Evolutionary conservation across 2,113 vertebrate genomes (phyloP).

Genomic region (Bucco capensis): DNA sequence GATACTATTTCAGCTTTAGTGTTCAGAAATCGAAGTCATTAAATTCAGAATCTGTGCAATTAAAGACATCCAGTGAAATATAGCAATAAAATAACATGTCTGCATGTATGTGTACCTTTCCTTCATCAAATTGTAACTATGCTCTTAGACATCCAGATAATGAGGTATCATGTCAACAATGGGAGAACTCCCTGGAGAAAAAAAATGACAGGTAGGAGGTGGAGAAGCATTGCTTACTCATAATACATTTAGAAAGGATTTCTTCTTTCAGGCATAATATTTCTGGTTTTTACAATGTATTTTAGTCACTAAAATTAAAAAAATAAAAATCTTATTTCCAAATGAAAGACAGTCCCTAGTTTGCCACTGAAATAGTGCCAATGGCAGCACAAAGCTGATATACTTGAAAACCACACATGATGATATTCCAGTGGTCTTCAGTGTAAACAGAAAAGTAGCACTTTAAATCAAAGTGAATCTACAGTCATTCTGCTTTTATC

Average conservation of each 20-base stretch:
- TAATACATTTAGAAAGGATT: background rate
- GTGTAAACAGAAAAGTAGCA: background rate
- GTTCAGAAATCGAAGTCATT: background rate
- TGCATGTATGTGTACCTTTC: background rate
- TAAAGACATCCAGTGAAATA: background rate
- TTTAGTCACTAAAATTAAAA: background rate
- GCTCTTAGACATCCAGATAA: background rate
- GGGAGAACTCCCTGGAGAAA: background rate
- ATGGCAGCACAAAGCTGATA: background rate
- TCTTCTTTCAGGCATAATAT: background rate
- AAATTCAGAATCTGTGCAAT: background rate
- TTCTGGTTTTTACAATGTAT: background rate
- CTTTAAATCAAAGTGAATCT: background rate
- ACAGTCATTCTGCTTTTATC: background rate
- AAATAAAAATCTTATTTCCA: background rate
- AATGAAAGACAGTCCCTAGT: background rate
- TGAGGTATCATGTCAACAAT: background rate
- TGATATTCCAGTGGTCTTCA: background rate
- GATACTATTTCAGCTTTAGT: background rate
- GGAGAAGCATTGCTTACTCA: background rate
- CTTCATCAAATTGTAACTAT: background rate
- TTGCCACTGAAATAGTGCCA: background rate
- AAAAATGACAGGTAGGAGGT: background rate
- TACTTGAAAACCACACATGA: background rate
- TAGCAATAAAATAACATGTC: background rate